phyloP scores from a whole-genome alignment of 2,888 invertebrate species.

The Euclidia mi region DNA sequence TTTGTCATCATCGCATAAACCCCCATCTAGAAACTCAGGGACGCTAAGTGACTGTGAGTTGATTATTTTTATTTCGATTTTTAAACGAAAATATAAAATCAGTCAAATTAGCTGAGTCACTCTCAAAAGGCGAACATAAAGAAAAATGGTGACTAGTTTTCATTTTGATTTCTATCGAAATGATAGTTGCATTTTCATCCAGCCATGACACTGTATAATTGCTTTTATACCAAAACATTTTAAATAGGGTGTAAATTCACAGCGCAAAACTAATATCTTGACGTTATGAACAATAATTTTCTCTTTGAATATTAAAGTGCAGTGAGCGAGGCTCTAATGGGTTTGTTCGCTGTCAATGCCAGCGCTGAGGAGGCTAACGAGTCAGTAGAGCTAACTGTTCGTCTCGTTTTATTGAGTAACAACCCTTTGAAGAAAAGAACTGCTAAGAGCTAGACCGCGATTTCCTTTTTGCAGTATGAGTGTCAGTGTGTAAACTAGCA shows the following conservation, averaged over 20 bases:
- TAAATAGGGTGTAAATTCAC: background rate
- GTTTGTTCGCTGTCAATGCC: constrained; percentile 38
- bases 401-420: constrained; percentile 17
- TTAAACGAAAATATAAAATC: no score
- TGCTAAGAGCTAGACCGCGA: background rate
- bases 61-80: no score
- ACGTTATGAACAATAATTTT: constrained; percentile 7
- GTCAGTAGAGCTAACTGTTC: constrained; percentile 16
- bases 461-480: no score
- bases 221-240: background rate
- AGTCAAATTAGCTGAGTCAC: no score
- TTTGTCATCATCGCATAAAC: no score
- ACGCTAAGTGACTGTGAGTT: no score
- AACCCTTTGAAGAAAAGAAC: background rate
- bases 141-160: no score
- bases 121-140: no score
- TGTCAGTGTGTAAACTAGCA: no score
- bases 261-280: constrained; percentile 1
- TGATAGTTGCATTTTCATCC: background rate
- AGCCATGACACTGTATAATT: background rate
- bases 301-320: constrained; percentile 19
- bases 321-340: constrained; percentile 19
- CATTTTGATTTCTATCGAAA: no score
- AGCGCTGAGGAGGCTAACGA: constrained; percentile 27
- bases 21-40: no score